Base-by-base conservation (phyloP, 2,888 invertebrate genomes). In the Actias luna region DNA sequence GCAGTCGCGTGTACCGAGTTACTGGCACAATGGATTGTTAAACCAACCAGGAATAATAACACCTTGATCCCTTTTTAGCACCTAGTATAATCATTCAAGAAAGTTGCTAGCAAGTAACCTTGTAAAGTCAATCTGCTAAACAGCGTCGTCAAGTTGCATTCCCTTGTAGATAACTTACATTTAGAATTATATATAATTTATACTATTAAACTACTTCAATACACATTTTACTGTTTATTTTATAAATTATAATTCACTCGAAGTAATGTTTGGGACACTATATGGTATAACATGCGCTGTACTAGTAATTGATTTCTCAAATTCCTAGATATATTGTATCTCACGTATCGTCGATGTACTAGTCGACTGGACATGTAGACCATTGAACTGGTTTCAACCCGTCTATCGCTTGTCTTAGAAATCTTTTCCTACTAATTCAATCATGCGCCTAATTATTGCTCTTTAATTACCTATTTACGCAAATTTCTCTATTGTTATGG, bases 371-470 rank as follows among this genome's bases (percentile, higher is more conserved):
- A 83, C 90, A 92, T 91, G 91, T 92, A 82, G 90, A 89, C 84
- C 92, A 81, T 83, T 83, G 85, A 88, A 91, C 92, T 89, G 83
- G 91, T 88, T 92, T 91, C 85, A 88, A 85, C 88, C 79, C 81
- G 76, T 69, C 77, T 77, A 84, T 85, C 80, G 82, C 78, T 77
- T 79, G 80, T 84, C 87, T 79, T 88, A 89, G 90, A 91, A 91
- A 91, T 89, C 87, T 85, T 87, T 92, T 89, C 87, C 89, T 85
- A 89, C 84, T 87, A 88, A 86, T 81, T 84, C 85, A 84, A 92
- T 92, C 88, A 90, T 85, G 89, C 87, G 83, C 88, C 83, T 82
- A 86, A 83, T 88, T 79, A 88, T 83, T 75, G 72, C 67, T 70
- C 33, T 71, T 69, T 82, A 81, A 82, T 83, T 81, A 70, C 35